phyloP scores from a whole-genome alignment of 1,140 invertebrate genomes.

The Xylocopa sonorina region DNA sequence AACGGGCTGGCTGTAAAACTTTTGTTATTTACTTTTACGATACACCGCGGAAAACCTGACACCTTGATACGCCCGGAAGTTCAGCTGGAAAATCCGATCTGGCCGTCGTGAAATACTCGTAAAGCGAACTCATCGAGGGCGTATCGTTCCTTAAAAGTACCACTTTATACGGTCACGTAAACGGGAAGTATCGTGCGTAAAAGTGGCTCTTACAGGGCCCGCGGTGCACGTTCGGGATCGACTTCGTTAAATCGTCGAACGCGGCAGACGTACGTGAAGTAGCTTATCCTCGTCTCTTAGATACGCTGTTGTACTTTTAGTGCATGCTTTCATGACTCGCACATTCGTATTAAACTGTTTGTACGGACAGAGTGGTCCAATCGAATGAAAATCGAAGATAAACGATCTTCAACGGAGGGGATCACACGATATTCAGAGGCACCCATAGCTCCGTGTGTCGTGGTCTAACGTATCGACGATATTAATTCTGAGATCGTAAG shows the following conservation, averaged over 20 bases:
- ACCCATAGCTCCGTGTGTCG: no score
- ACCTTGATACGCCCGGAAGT: neutral
- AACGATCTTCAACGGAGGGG: no score
- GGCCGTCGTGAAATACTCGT: conserved; percentile 31
- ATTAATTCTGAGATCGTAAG: neutral
- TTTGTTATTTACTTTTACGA: conserved; percentile 11
- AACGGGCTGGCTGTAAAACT: neutral
- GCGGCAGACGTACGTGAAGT: conserved; percentile 37
- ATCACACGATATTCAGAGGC: no score
- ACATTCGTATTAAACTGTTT: no score
- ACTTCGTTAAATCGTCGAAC: conserved; percentile 38
- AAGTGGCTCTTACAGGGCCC: conserved; percentile 12
- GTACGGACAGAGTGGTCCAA: no score
- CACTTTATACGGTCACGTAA: conserved; percentile 22
- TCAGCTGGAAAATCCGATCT: neutral
- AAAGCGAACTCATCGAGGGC: conserved; percentile 4
- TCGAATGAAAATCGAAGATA: no score
- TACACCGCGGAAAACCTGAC: neutral
- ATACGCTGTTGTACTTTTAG: neutral
- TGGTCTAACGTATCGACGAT: neutral
- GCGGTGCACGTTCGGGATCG: neutral
- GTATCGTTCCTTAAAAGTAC: conserved; percentile 13
- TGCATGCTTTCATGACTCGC: no score
- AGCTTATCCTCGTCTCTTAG: conserved; percentile 26
- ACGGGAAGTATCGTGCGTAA: conserved; percentile 29